Evolutionary conservation across 2,113 vertebrate genomes (phyloP), one percentile per base, ranked within the genome.

Genomic region (Lamprotornis superbus): DNA sequence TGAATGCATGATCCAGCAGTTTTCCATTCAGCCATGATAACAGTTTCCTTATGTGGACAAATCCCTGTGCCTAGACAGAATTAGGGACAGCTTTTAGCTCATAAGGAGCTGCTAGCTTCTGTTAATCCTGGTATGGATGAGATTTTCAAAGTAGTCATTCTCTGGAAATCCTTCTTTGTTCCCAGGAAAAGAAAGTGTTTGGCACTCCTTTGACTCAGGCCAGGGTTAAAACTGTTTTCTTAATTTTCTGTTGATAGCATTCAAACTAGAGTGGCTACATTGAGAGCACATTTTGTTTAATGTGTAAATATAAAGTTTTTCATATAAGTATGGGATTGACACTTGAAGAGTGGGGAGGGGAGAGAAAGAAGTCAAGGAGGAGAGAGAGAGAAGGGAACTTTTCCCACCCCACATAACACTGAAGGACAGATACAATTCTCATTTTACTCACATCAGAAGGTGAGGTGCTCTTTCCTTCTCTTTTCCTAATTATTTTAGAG

Each of bases 1-100:
- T 21, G 24, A 73, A 35, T 63, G 7, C 8, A 73, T 8, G 15
- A 64, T 27, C 12, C 40, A 53, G n/a, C 15, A 50, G 27, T 61
- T 60, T 67, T 87, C 37, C 0, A 0, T 39, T 55, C 10, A 69
- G 16, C 2, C 22, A 24, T 21, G 10, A 25, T 28, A 63, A 39
- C 9, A 33, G 8, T 68, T 82, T 64, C 21, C 14, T 59, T n/a
- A 46, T 1, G 4, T 40, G 50, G 35, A 60, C 22, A 64, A 9
- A 4, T 60, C 28, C 15, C 16, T 3, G 1, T 37, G n/a, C 47
- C 22, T 19, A 61, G 22, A 46, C 25, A 40, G 25, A 80, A 12
- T 8, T 30, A 33, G 33, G 22, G 78, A 27, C 9, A 49, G 12
- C 35, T 69, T 5, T 13, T 25, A 73, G 9, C 12, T 57, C 18